Conservation (phyloP, 2,797 vertebrate genomes). For the Liparis tanakae region DNA sequence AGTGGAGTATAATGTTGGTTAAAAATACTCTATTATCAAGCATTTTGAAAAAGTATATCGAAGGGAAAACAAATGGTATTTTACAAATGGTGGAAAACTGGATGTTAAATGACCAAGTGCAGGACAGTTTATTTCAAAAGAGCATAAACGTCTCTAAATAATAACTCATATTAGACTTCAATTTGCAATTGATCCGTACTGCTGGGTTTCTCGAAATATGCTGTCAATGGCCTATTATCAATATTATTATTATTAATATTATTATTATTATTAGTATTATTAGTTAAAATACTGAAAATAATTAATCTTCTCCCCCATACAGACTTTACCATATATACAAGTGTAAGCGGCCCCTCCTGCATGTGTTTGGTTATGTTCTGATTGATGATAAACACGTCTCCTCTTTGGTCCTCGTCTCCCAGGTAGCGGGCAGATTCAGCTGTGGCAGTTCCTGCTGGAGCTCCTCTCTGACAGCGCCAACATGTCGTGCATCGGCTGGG, state of each 20-base stretch:
- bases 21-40: background rate
- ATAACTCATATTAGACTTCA: background rate
- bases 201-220: background rate
- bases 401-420: background rate
- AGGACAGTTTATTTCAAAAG: background rate
- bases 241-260: background rate
- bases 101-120: background rate
- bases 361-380: no score
- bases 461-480: conserved; percentile 94
- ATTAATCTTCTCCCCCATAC: background rate
- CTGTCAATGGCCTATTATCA: background rate
- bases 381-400: background rate
- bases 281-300: background rate
- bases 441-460: conserved; percentile 98
- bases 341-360: no score
- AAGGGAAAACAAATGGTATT: background rate
- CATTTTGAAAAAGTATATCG: accelerated
- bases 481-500: conserved; percentile 96
- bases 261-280: background rate
- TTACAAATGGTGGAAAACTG: background rate
- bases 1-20: background rate
- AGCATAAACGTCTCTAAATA: background rate
- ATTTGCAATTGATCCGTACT: background rate
- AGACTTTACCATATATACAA: background rate
- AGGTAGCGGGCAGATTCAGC: conserved; percentile 98